These are phyloP conservation scores for Drosophila subobscura DNA, from an alignment of 1,140 invertebrate species.

Conservation along the genomic window DNA sequence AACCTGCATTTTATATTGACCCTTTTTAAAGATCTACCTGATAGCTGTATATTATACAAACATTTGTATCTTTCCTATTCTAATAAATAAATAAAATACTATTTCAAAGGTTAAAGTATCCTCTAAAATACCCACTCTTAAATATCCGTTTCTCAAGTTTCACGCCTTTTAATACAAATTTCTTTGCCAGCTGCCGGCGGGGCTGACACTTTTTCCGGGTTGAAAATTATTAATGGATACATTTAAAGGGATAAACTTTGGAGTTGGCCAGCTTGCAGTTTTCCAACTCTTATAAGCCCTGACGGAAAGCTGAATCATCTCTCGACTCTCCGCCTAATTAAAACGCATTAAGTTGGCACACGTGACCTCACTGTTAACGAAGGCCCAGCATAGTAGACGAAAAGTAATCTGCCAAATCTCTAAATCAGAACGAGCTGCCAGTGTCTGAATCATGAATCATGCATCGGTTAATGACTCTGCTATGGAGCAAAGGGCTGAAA, in stretches of 20 bases:
- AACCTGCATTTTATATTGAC: too few species aligned
- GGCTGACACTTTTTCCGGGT: conserved; percentile 36
- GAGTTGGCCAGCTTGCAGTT: conserved; percentile 15
- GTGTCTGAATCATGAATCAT: conserved; percentile 6
- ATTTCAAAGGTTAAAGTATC: too few species aligned
- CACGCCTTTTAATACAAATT: too few species aligned
- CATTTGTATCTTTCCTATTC: too few species aligned
- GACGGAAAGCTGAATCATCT: too few species aligned
- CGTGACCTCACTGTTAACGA: conserved; percentile 52
- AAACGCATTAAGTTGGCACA: conserved; percentile 60
- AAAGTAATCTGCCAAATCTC: conserved; percentile 37
- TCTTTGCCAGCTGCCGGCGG: too few species aligned
- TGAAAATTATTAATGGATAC: conserved; percentile 36
- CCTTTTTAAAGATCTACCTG: too few species aligned
- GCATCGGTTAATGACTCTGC: conserved; percentile 47
- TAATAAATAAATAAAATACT: too few species aligned
- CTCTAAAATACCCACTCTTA: too few species aligned
- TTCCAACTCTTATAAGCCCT: not conserved
- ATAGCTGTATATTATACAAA: too few species aligned
- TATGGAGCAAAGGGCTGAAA: conserved; percentile 29
- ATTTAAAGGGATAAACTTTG: conserved; percentile 60
- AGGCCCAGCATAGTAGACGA: not conserved
- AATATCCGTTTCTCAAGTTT: too few species aligned
- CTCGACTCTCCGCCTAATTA: conserved; percentile 49
- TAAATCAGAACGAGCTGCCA: conserved; percentile 35